Conservation (phyloP, 2,113 vertebrate species). For the Erpornis zantholeuca region DNA sequence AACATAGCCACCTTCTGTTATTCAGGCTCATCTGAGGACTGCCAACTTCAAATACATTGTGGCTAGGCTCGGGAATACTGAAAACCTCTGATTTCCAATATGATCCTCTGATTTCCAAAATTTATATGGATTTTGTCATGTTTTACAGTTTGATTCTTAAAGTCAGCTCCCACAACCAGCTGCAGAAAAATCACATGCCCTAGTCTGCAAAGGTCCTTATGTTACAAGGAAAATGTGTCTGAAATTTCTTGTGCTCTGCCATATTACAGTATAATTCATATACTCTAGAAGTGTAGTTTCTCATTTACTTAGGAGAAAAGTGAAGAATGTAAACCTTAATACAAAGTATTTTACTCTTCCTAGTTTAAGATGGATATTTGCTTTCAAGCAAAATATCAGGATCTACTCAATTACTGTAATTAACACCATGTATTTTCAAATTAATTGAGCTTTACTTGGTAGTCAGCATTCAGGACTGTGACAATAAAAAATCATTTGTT, state of each 20-base stretch:
- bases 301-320: neutral
- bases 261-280: neutral
- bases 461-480: neutral
- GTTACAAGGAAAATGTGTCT: neutral
- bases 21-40: neutral
- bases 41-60: neutral
- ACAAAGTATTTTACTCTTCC: neutral
- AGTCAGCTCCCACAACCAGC: neutral
- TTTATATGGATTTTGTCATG: neutral
- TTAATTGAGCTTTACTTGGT: neutral
- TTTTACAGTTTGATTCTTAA: neutral
- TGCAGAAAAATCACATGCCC: neutral
- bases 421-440: neutral
- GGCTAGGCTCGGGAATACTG: neutral
- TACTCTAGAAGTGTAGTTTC: neutral
- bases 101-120: too few species aligned
- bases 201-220: neutral
- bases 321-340: neutral
- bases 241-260: neutral
- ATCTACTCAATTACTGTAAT: neutral
- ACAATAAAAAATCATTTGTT: neutral
- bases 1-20: neutral
- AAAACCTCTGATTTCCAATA: neutral
- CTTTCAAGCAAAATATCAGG: neutral
- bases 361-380: neutral